Evolutionary conservation across 2,113 vertebrate species (phyloP), one percentile per base, ranked within the genome.

Genomic region (Nettapus auritus): DNA sequence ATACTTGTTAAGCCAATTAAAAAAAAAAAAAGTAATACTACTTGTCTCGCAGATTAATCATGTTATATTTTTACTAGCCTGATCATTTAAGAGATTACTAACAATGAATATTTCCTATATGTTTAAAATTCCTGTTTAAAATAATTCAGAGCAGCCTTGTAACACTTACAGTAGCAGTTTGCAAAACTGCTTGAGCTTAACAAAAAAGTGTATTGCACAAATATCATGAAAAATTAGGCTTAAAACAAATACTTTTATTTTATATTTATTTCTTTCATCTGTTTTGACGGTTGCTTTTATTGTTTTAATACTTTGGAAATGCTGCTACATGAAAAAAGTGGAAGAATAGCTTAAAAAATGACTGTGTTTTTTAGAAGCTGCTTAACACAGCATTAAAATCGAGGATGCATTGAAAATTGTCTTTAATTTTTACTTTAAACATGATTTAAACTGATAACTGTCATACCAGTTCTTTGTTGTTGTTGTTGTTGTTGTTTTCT

Each of bases 111-210:
- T 86, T 78, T 90, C 40, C 74, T 70, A 6, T 26, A 33, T 63
- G 42, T 82, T 92, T 81, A 94, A 78, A 86, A 82, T 42, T 67
- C 26, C 20, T 56, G 46, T 71, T 95, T 62, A 79, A 95, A 84
- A 48, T 76, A 91, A 46, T 92, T 20, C 83, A 70, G n/a, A 84
- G 33, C 5, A 94, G n/a, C 52, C 23, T 67, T 52, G 20, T 42
- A 66, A 75, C 28, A 56, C 11, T 84, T 82, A 50, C 3, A 76
- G n/a, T 5, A 76, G 33, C 38, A 88, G 23, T 1, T 66, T n/a
- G 28, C 40, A 93, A 88, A 94, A 55, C 6, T 7, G 44, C 36
- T 36, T 20, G 50, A 80, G 12, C n/a, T 90, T 78, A 81, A 90
- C 23, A 36, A 83, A 50, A 46, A 83, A n/a, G 25, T 22, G 11